These are phyloP conservation scores for Agrochola lychnidis DNA, from an alignment of 2,888 invertebrate species.

Conservation along the genomic window DNA sequence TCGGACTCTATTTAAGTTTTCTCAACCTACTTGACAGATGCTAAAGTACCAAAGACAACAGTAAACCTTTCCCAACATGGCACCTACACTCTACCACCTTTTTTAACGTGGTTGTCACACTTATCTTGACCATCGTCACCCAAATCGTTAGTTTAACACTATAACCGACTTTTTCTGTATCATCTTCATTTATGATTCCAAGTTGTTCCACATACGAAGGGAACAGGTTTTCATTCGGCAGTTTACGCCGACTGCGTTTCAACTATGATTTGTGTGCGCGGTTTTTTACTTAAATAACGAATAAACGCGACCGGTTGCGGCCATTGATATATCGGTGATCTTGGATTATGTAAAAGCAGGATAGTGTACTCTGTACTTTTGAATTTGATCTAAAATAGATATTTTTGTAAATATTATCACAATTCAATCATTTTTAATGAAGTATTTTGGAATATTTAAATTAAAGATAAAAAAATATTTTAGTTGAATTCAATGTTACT, in stretches of 20 bases:
- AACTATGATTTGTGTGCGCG: constrained; percentile 74
- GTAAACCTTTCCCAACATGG: constrained; percentile 53
- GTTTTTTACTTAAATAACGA: constrained; percentile 73
- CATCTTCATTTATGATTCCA: constrained; percentile 74
- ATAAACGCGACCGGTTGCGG: constrained; percentile 71
- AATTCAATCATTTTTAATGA: neutral
- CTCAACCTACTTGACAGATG: constrained; percentile 18
- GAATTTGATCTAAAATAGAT: neutral
- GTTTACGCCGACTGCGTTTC: constrained; percentile 54
- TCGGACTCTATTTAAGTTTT: neutral
- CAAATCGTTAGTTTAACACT: constrained; percentile 69
- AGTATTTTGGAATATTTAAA: too few species aligned
- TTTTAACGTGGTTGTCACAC: constrained; percentile 62
- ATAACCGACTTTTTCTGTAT: constrained; percentile 78
- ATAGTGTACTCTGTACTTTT: constrained; percentile 26
- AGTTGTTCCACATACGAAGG: constrained; percentile 72
- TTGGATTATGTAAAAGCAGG: constrained; percentile 44
- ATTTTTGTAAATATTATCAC: neutral
- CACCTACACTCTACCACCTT: constrained; percentile 52
- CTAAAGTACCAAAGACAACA: constrained; percentile 40
- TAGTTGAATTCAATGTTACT: neutral
- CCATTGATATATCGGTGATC: constrained; percentile 71
- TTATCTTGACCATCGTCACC: constrained; percentile 59
- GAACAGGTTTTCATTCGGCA: constrained; percentile 68
- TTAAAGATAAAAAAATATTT: neutral